These are phyloP conservation scores for Leptestheria dahalacensis DNA, from an alignment of 1,140 invertebrate genomes.

Conservation along the genomic window DNA sequence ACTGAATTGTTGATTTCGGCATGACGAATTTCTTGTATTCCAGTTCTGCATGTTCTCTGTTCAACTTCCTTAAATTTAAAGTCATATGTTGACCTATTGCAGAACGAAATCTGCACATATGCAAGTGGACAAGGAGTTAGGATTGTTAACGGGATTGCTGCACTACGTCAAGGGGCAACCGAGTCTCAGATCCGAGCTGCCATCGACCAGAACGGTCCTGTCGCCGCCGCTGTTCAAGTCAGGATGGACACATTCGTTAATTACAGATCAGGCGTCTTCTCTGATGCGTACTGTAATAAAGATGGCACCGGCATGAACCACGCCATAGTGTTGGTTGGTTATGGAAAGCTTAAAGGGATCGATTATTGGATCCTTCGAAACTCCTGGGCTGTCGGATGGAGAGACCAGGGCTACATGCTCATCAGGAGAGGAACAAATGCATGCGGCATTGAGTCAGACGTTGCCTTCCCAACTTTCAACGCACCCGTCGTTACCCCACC, in stretches of 20 bases:
- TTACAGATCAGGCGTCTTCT: not conserved
- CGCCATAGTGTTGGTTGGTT: conserved; percentile 35
- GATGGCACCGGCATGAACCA: conserved; percentile 23
- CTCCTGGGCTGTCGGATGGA: conserved; percentile 33
- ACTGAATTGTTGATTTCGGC: too few species aligned
- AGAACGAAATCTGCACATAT: not conserved
- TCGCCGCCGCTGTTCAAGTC: not conserved
- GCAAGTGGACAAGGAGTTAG: not conserved
- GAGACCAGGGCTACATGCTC: conserved; percentile 26
- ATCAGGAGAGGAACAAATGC: conserved; percentile 30
- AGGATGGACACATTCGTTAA: not conserved
- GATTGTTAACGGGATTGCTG: not conserved
- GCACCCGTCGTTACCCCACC: too few species aligned
- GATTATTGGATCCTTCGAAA: conserved; percentile 35
- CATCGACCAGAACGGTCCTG: not conserved
- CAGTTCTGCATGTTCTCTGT: too few species aligned
- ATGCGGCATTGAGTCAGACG: conserved; percentile 29
- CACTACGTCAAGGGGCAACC: not conserved
- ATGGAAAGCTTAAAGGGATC: conserved; percentile 30
- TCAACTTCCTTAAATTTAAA: too few species aligned
- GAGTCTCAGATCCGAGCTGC: not conserved
- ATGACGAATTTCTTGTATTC: too few species aligned
- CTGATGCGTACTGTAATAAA: not conserved
- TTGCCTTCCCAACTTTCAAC: not conserved
- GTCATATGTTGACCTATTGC: not conserved